Conservation (phyloP, 2,113 vertebrate genomes). For the Gobio gobio region DNA sequence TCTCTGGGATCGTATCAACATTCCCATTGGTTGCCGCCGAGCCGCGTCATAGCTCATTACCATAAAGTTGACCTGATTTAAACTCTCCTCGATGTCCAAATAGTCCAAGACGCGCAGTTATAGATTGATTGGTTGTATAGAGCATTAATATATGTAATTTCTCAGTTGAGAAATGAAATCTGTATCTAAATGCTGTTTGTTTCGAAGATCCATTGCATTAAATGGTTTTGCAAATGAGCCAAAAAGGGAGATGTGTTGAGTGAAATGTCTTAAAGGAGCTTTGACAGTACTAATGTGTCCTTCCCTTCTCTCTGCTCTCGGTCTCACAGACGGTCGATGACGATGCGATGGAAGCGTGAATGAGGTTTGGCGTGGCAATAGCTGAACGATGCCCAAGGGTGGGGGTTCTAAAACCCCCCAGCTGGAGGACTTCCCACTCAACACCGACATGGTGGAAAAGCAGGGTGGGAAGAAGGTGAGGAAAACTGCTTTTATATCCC, state of each 20-base stretch:
- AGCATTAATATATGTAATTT: not conserved
- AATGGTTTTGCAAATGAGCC: not conserved
- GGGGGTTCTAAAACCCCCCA: constrained; percentile 99
- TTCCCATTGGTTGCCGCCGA: no score
- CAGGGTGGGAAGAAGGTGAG: constrained; percentile 98
- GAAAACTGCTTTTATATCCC: constrained; percentile 24
- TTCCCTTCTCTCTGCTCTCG: constrained; percentile 35
- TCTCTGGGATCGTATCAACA: no score
- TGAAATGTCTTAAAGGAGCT: constrained; percentile 58
- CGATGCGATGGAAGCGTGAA: constrained; percentile 95
- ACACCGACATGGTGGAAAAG: constrained; percentile 99
- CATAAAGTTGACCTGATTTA: no score
- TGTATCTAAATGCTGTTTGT: not conserved
- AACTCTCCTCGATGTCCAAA: no score
- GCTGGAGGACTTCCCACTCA: constrained; percentile 94
- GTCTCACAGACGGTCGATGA: constrained; percentile 91
- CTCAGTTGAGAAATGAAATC: not conserved
- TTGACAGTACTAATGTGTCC: constrained; percentile 58
- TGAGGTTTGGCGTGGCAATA: constrained; percentile 95
- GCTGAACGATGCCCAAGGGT: constrained; percentile 99
- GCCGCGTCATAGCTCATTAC: no score
- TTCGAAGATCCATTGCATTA: not conserved
- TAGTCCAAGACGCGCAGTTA: no score
- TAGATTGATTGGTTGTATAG: no score
- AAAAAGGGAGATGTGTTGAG: constrained; percentile 51